phyloP scores from a whole-genome alignment of 2,888 invertebrate genomes.

The Machimus atricapillus region DNA sequence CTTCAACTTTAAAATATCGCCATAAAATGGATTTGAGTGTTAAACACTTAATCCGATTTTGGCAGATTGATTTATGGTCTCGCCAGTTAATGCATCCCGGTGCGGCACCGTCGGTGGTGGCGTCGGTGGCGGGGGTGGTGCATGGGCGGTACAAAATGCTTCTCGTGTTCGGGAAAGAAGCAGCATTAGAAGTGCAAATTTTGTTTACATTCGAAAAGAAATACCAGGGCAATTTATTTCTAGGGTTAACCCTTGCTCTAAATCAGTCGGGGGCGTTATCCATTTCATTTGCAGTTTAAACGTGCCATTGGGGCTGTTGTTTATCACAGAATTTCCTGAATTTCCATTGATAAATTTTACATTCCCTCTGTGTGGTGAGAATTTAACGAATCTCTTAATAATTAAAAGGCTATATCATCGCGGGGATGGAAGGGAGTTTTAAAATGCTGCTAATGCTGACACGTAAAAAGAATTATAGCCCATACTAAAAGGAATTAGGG shows the following conservation, averaged over 20 bases:
- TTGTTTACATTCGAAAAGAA: neutral
- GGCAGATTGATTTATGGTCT: conserved; percentile 5
- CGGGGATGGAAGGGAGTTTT: neutral
- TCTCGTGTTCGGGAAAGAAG: neutral
- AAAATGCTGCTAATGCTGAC: neutral
- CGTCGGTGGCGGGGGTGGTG: neutral
- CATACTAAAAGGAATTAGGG: neutral
- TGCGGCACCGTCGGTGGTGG: neutral
- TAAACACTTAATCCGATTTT: conserved; percentile 11
- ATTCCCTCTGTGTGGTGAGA: neutral
- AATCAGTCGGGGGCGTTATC: neutral
- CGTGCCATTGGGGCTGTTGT: neutral
- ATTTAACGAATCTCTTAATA: neutral
- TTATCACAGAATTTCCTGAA: neutral
- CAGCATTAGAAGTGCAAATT: neutral
- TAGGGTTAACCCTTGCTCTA: neutral
- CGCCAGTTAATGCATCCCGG: neutral
- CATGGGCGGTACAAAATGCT: neutral
- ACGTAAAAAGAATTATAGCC: neutral
- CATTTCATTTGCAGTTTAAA: neutral
- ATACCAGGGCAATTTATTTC: neutral
- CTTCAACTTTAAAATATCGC: neutral
- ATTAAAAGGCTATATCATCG: neutral
- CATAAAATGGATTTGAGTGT: conserved; percentile 6
- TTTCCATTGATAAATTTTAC: neutral